phyloP scores from a whole-genome alignment of 2,113 vertebrate genomes.

The Ictalurus furcatus region DNA sequence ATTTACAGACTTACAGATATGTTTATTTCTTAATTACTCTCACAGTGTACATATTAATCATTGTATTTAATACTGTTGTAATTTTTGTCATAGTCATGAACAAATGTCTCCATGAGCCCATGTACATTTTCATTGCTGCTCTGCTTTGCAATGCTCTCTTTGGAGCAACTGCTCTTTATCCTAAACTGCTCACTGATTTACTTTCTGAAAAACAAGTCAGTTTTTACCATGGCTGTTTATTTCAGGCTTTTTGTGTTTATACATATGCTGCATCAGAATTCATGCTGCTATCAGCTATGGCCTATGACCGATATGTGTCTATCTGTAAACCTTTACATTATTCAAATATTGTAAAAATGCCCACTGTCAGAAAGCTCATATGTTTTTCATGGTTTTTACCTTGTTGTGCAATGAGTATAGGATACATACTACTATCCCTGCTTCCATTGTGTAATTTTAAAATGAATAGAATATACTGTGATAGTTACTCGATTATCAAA shows the following conservation, averaged over 20 bases:
- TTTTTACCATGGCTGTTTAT: not conserved
- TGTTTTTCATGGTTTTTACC: constrained; percentile 4
- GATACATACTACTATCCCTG: not conserved
- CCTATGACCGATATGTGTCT: not conserved
- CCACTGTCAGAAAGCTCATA: constrained; percentile 2
- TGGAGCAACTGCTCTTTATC: constrained; percentile 18
- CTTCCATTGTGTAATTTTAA: constrained; percentile 6
- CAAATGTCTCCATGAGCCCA: constrained; percentile 23
- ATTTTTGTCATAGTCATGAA: constrained; percentile 19
- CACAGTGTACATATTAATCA: not conserved
- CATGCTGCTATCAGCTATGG: constrained; percentile 10
- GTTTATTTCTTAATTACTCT: constrained; percentile 10
- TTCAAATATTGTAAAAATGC: not conserved
- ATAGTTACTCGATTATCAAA: not conserved
- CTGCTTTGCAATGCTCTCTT: constrained; percentile 10
- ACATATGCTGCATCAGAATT: constrained; percentile 7
- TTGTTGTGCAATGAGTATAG: constrained; percentile 4
- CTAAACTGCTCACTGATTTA: not conserved
- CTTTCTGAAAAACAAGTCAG: no score
- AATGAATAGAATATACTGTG: constrained; percentile 19
- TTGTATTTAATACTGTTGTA: not conserved
- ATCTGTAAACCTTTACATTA: constrained; percentile 33
- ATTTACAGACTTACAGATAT: constrained; percentile 26
- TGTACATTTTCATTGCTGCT: not conserved
- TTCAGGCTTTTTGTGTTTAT: constrained; percentile 3